A percentile compares a stretch with the other conserved stretches of the same genome.
phyloP scores from a whole-genome alignment of 2,888 invertebrate genomes.

The Ptychoptera albimana region DNA sequence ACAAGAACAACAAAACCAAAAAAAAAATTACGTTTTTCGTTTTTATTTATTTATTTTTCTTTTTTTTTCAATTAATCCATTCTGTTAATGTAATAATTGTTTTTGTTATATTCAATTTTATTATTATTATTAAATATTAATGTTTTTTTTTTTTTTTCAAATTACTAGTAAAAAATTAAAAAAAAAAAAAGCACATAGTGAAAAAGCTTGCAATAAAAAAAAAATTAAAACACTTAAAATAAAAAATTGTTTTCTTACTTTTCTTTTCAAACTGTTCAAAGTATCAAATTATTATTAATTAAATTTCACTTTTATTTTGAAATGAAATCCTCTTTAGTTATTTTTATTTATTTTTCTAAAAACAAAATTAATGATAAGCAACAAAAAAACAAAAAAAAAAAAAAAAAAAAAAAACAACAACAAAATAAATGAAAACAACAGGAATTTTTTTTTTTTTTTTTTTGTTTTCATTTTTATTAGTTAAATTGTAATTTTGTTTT shows the following conservation, averaged over 20 bases:
- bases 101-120: neutral
- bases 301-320: too few species aligned
- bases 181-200: neutral
- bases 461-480: too few species aligned
- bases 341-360: too few species aligned
- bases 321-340: too few species aligned
- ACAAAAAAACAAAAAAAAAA: too few species aligned
- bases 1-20: too few species aligned
- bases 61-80: conserved; percentile 8
- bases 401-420: too few species aligned
- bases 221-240: neutral
- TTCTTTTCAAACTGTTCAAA: neutral
- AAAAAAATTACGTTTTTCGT: too few species aligned
- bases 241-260: neutral
- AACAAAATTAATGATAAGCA: too few species aligned
- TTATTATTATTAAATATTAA: neutral
- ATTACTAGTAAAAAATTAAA: neutral
- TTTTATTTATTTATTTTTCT: conserved; percentile 11
- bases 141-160: neutral
- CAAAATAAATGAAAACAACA: too few species aligned
- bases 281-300: neutral
- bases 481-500: too few species aligned
- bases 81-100: conserved; percentile 8
- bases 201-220: neutral
- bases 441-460: too few species aligned